These are phyloP conservation scores for Bubalus kerabau DNA, from an alignment of 2,113 vertebrate genomes.

Conservation along the genomic window DNA sequence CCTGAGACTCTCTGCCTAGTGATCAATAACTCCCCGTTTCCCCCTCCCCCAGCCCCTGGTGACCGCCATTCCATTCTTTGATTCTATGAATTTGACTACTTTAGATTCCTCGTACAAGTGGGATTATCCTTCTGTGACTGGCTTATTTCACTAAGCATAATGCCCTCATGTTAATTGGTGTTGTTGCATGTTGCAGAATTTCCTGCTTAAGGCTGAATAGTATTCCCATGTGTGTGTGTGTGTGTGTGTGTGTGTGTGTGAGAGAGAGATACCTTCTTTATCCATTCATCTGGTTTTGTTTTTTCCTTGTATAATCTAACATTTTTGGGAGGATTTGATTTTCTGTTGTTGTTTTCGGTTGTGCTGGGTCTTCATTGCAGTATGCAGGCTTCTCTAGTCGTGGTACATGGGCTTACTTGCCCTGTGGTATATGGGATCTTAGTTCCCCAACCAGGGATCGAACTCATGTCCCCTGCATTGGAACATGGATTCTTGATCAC, in stretches of 20 bases:
- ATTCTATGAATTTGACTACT: background rate
- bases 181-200: background rate
- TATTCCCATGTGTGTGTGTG: background rate
- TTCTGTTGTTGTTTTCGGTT: background rate
- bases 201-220: background rate
- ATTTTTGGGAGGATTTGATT: background rate
- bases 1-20: background rate
- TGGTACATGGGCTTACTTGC: background rate
- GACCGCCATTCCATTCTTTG: background rate
- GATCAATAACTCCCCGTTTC: fast-evolving
- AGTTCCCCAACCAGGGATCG: background rate
- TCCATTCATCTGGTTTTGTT: background rate
- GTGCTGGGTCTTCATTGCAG: background rate
- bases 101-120: background rate
- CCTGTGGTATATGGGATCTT: background rate
- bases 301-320: background rate
- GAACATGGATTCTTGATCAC: background rate
- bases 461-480: background rate
- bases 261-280: background rate
- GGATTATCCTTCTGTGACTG: background rate
- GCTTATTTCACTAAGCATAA: background rate
- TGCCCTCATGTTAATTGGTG: background rate
- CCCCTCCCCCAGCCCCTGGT: background rate
- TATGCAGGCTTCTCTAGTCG: background rate
- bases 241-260: background rate